Conservation (phyloP, 2,888 invertebrate genomes). For the Aphidius colemani region DNA sequence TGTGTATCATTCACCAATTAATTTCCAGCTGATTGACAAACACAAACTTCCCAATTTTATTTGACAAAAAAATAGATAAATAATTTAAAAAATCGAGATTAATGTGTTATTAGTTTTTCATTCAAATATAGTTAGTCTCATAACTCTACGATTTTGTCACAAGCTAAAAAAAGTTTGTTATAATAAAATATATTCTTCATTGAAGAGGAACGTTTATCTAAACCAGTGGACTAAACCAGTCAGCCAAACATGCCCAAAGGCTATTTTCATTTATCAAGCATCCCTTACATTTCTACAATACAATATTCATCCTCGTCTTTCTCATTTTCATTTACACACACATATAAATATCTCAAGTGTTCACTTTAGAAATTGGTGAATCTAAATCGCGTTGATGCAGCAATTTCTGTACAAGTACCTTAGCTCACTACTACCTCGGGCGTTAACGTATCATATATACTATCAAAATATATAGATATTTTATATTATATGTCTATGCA, state of each 20-base stretch:
- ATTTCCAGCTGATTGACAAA: no score
- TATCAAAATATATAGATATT: no score
- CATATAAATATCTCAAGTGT: neutral
- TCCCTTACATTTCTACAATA: neutral
- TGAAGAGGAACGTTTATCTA: slow-evolving; percentile 32
- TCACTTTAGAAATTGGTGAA: slow-evolving; percentile 35
- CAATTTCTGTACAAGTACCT: slow-evolving; percentile 16
- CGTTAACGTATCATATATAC: neutral
- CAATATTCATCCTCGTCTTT: slow-evolving; percentile 15
- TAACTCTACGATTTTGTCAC: no score
- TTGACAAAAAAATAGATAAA: no score
- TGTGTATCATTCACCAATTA: no score
- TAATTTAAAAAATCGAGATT: no score
- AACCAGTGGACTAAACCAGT: slow-evolving; percentile 14
- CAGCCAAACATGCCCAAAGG: slow-evolving; percentile 12
- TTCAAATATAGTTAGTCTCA: no score
- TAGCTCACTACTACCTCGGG: slow-evolving; percentile 1
- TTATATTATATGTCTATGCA: neutral
- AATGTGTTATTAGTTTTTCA: no score
- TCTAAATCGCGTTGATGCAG: slow-evolving; percentile 29
- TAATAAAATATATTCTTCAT: neutral
- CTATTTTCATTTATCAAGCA: slow-evolving; percentile 10
- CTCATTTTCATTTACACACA: neutral
- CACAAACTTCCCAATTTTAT: no score
- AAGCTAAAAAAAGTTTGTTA: no score